phyloP scores from a whole-genome alignment of 2,113 vertebrate species.

The Carettochelys insculpta region DNA sequence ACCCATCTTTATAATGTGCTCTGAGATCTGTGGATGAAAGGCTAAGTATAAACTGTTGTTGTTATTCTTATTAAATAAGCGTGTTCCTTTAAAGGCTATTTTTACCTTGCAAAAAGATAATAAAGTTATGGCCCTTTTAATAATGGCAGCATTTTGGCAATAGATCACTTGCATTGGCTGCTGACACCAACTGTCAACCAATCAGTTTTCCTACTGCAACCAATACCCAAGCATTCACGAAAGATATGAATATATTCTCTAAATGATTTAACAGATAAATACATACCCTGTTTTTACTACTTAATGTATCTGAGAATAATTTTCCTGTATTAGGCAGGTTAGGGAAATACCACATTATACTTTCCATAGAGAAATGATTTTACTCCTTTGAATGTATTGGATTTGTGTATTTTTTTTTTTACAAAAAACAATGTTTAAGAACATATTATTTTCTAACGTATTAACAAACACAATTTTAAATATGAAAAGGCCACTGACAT shows the following conservation, averaged over 20 bases:
- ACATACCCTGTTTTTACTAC: neutral
- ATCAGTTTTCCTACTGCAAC: neutral
- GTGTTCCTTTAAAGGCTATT: neutral
- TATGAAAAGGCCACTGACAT: neutral
- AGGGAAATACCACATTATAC: neutral
- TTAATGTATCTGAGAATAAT: neutral
- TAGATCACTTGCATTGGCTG: neutral
- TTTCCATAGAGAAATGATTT: neutral
- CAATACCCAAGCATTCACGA: neutral
- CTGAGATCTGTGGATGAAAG: neutral
- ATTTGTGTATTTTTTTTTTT: neutral
- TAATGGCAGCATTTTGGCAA: neutral
- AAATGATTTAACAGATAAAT: neutral
- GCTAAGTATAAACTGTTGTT: slow-evolving; percentile 12
- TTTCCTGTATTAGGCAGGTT: neutral
- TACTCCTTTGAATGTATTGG: neutral
- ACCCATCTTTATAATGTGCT: slow-evolving; percentile 42
- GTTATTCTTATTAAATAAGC: slow-evolving; percentile 28
- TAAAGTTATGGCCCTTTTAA: neutral
- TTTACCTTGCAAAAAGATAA: slow-evolving; percentile 1
- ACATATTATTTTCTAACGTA: neutral
- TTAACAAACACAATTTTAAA: neutral
- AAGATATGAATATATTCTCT: neutral
- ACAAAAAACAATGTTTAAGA: neutral
- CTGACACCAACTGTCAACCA: neutral